These are phyloP conservation scores for Gryllus longicercus DNA, from an alignment of 2,888 invertebrate species.

Conservation along the genomic window DNA sequence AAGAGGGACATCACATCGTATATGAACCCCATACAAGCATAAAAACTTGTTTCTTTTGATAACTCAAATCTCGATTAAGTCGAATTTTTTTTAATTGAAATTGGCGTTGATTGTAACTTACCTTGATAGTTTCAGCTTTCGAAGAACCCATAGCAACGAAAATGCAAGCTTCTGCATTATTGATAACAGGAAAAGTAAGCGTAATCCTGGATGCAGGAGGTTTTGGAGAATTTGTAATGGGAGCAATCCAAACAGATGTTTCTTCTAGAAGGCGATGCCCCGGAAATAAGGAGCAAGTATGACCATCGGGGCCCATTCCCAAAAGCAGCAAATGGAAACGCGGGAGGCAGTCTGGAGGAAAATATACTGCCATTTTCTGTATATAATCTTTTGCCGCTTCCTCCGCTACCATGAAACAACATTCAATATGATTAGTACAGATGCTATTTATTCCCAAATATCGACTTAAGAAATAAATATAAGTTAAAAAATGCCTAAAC, in stretches of 20 bases:
- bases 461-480: too few relatives aligned
- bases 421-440: conserved; percentile 22
- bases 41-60: too few relatives aligned
- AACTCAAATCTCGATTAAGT: background rate
- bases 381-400: conserved; percentile 74
- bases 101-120: conserved; percentile 43
- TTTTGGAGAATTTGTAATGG: conserved; percentile 91
- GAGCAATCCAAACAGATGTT: conserved; percentile 65
- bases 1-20: too few relatives aligned
- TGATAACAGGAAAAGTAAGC: conserved; percentile 85
- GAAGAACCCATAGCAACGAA: conserved; percentile 81
- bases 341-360: conserved; percentile 59
- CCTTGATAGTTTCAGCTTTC: conserved; percentile 88
- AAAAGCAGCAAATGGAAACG: conserved; percentile 84
- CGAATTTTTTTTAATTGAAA: background rate
- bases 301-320: conserved; percentile 98
- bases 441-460: background rate
- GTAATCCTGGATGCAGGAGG: conserved; percentile 90
- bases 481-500: too few relatives aligned
- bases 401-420: conserved; percentile 50
- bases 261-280: conserved; percentile 66
- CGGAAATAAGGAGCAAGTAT: conserved; percentile 96
- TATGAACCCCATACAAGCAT: too few relatives aligned
- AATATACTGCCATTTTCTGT: conserved; percentile 60
- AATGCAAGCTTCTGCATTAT: conserved; percentile 76